These are phyloP conservation scores for Muraenolepis orangiensis DNA, from an alignment of 2,797 vertebrate genomes.

Conservation along the genomic window DNA sequence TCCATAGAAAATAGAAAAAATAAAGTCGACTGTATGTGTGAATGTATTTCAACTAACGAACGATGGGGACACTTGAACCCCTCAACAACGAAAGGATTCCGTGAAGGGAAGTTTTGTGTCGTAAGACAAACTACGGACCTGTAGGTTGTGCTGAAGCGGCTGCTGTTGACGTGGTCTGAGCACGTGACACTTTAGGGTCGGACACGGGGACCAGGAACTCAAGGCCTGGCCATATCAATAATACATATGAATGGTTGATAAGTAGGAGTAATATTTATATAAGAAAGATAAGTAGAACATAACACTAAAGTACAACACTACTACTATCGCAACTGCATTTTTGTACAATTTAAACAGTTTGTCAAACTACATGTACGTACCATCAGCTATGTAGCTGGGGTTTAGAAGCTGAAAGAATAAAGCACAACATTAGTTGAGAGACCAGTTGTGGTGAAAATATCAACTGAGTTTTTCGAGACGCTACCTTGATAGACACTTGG, in stretches of 20 bases:
- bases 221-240: background rate
- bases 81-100: background rate
- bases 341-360: background rate
- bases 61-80: background rate
- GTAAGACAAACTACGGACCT: conserved; percentile 67
- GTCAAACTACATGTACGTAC: conserved; percentile 68
- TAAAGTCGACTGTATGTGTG: too few species aligned
- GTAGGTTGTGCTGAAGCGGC: conserved; percentile 86
- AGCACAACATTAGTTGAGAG: background rate
- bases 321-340: background rate
- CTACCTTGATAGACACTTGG: conserved; percentile 97
- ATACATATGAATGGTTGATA: too few species aligned
- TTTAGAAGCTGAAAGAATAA: conserved; percentile 87
- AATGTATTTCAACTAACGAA: too few species aligned
- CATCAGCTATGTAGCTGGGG: conserved; percentile 95
- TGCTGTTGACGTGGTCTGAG: too few species aligned
- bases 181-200: too few species aligned
- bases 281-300: too few species aligned
- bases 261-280: too few species aligned
- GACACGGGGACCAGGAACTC: conserved; percentile 88
- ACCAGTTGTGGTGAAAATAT: background rate
- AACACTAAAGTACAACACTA: background rate
- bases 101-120: background rate
- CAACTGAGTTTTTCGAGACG: too few species aligned
- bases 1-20: too few species aligned